Evolutionary conservation across 2,113 vertebrate genomes (phyloP), one percentile per base, ranked within the genome.

Genomic region (Psittacula cyanocephala): DNA sequence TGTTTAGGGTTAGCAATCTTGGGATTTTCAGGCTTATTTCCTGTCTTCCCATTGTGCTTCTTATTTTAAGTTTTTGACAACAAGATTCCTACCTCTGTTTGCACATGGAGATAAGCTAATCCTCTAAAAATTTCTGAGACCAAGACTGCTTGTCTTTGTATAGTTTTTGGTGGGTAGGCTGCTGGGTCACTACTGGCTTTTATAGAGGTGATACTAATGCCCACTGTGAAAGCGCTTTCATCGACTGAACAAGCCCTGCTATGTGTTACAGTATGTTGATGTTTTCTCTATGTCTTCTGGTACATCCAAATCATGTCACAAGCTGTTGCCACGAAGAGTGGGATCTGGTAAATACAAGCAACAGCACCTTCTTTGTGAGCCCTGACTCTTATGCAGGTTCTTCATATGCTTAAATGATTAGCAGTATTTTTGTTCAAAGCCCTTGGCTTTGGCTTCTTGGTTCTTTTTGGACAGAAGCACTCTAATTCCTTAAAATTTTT

Each of bases 371-470:
- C 57, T 11, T n/a, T 43, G 10, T 50, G 72, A 92, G 35, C 49
- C 46, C 52, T 86, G 52, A 80, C 1, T 74, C 67, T 86, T 60
- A 50, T 85, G 69, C 69, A 87, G 80, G 59, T 25, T 89, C 20
- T 63, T 72, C 43, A 22, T 57, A 43, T 50, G 47, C 67, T 44
- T 80, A 76, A 86, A 76, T 46, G 39, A 70, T 19, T 31, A 82
- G 46, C 20, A 75, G 39, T 55, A 43, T 67, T 94, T 96, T 77
- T 85, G 81, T 94, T 95, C 59, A 52, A 77, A 95, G 43, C 49
- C 64, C 50, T 89, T 89, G 70, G 44, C 50, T 77, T 59, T 5
- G 57, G 57, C 57, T 59, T 9, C 35, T 35, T 10, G 57, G 22
- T 49, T 81, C 33, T 50, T 92, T 91, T 71, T 49, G 49, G 67